Conservation (phyloP, 2,113 vertebrate species). For the Lanius collurio region DNA sequence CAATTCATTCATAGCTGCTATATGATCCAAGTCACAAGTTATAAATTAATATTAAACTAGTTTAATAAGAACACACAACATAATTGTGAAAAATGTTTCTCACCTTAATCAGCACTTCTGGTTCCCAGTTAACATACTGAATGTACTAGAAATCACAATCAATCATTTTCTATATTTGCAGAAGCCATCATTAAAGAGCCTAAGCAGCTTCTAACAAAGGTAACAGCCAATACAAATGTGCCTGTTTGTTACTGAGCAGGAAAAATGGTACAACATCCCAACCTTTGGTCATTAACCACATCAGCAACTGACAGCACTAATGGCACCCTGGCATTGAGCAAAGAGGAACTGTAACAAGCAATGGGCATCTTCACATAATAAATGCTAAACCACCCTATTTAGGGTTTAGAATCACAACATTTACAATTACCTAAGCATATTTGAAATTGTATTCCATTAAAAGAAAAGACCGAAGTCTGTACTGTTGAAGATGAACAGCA, state of each 20-base stretch:
- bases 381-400: neutral
- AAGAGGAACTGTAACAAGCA: neutral
- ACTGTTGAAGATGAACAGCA: neutral
- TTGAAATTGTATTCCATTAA: neutral
- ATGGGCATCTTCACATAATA: neutral
- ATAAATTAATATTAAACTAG: constrained; percentile 38
- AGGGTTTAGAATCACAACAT: neutral
- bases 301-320: neutral
- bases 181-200: neutral
- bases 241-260: neutral
- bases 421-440: neutral
- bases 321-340: neutral
- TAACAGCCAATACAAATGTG: neutral
- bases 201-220: neutral
- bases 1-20: constrained; percentile 28
- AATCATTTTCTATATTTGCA: constrained; percentile 18
- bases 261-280: neutral
- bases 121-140: constrained; percentile 11
- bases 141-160: constrained; percentile 18
- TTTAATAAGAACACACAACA: constrained; percentile 23
- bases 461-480: neutral
- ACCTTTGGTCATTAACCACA: neutral
- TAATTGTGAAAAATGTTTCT: constrained; percentile 21
- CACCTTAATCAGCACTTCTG: constrained; percentile 32
- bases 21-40: constrained; percentile 40